Conservation (phyloP, 2,113 vertebrate genomes). For the Prietella phreatophila region DNA sequence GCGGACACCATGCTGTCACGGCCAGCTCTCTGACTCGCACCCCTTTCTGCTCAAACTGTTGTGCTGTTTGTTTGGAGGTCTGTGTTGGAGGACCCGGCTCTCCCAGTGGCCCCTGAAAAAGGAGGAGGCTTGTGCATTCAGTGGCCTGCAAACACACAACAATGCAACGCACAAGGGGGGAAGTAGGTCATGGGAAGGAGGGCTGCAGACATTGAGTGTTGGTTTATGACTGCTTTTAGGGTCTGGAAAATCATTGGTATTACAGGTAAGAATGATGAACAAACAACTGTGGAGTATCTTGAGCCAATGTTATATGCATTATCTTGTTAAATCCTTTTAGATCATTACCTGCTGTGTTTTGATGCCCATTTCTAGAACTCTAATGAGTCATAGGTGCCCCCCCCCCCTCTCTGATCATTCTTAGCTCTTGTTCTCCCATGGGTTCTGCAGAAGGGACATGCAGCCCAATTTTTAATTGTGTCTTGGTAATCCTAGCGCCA, state of each 20-base stretch:
- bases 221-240: neutral
- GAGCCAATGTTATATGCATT: neutral
- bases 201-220: conserved; percentile 1
- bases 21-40: conserved; percentile 54
- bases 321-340: conserved; percentile 4
- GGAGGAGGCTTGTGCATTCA: conserved; percentile 45
- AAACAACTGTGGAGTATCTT: neutral
- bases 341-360: neutral
- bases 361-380: neutral
- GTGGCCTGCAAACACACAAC: conserved; percentile 45
- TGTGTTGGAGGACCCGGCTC: conserved; percentile 53
- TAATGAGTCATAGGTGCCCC: conserved; percentile 58
- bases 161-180: conserved; percentile 41
- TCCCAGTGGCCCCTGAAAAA: conserved; percentile 56
- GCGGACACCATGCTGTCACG: conserved; percentile 68
- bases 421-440: conserved; percentile 40
- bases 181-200: conserved; percentile 66
- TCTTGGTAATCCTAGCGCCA: conserved; percentile 67
- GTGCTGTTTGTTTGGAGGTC: conserved; percentile 59
- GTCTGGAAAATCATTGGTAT: conserved; percentile 17
- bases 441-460: conserved; percentile 52
- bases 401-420: conserved; percentile 30
- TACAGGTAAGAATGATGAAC: neutral
- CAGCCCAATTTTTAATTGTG: conserved; percentile 65
- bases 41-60: conserved; percentile 53